Evolutionary conservation across 2,888 invertebrate genomes (phyloP), one percentile per base, ranked within the genome.

Genomic region (Julus scanicus): DNA sequence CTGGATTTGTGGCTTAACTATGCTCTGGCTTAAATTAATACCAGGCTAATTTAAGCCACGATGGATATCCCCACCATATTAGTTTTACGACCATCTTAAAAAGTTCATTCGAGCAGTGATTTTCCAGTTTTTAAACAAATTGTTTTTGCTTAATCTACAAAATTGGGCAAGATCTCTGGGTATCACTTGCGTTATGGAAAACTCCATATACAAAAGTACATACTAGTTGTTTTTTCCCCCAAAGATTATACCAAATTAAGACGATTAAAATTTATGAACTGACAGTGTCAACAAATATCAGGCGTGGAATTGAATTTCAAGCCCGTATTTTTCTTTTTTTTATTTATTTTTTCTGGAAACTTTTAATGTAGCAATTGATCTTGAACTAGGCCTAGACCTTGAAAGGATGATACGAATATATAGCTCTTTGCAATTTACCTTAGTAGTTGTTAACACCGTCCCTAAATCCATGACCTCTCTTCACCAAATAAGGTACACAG

Each of bases 361-460:
- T 9, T 4, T 63, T 4, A 29, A n/a, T n/a, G n/a, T 11, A 71
- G 0, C 29, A n/a, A 71, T 71, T 29, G 71, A 71, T 71, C 71
- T 71, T 71, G 71, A 71, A 71, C 71, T 71, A 71, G 71, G 71
- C 71, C 71, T 71, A 71, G 71, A n/a, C 71, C 71, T 71, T 71
- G 71, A 71, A 11, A 11, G 2, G 29, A 9, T 29, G 29, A 29
- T 71, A 13, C 53, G 17, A 11, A 71, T 71, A 71, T n/a, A 29
- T 29, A 20, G 29, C 8, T 29, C 20, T 9, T 0, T 71, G 44
- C 44, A 3, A 44, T 44, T 44, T 44, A 44, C 44, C 71, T 29
- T n/a, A n/a, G 29, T 71, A 71, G 29, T 63, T n/a, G 71, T 29
- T 29, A 71, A 20, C 71, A 63, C n/a, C 11, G 53, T 44, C 3